Conservation (phyloP, 1,140 invertebrate species). For the Argopecten irradians region DNA sequence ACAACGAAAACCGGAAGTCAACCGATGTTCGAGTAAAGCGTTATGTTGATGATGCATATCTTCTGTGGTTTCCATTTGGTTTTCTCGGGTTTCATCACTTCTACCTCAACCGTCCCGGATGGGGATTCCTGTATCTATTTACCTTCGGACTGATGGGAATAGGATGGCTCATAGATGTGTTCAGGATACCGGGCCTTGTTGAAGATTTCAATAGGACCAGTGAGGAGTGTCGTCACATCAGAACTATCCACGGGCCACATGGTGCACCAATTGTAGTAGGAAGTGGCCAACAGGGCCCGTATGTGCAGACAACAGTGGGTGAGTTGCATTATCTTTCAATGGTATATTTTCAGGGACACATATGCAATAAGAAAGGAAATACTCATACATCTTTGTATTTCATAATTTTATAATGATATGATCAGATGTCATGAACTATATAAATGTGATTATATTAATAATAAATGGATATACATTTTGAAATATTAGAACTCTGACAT, state of each 20-base stretch:
- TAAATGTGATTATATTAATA: no score
- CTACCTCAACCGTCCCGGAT: conserved; percentile 59
- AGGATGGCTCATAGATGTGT: conserved; percentile 68
- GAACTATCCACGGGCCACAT: neutral
- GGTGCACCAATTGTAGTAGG: neutral
- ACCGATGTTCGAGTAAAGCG: neutral
- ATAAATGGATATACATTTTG: no score
- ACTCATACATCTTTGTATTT: no score
- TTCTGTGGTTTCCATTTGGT: conserved; percentile 49
- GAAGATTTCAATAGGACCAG: conserved; percentile 34
- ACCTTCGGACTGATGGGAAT: conserved; percentile 65
- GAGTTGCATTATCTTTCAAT: neutral
- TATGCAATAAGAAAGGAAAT: no score
- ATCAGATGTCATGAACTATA: no score
- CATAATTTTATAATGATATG: no score
- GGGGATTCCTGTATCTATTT: conserved; percentile 66
- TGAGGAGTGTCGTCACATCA: neutral
- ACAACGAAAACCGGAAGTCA: conserved; percentile 50
- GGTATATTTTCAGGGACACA: no score
- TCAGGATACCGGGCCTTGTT: conserved; percentile 39
- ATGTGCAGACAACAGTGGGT: neutral
- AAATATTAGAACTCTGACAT: no score
- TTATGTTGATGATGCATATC: conserved; percentile 44
- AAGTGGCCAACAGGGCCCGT: neutral
- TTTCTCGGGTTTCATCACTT: conserved; percentile 60